phyloP scores from a whole-genome alignment of 2,888 invertebrate species.

The Himalopsyche kuldschensis region DNA sequence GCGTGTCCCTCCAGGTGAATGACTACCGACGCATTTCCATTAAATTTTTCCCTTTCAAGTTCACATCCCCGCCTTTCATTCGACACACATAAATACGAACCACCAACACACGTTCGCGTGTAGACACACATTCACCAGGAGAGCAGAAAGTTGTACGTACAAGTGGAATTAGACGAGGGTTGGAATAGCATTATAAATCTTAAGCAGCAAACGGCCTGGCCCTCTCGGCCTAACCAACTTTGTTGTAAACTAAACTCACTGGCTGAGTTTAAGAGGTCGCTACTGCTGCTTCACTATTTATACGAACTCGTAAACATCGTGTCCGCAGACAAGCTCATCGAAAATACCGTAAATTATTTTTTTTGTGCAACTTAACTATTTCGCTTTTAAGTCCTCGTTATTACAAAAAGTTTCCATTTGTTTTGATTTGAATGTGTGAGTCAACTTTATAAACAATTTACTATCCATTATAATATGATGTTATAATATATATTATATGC shows the following conservation, averaged over 20 bases:
- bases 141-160: conserved; percentile 38
- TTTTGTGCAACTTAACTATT: background rate
- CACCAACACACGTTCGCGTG: background rate
- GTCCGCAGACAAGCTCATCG: background rate
- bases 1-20: background rate
- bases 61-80: background rate
- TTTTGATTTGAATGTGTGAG: too few species aligned
- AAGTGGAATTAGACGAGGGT: conserved; percentile 41
- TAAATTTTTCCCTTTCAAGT: background rate
- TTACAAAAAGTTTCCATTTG: too few species aligned
- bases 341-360: background rate
- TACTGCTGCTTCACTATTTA: background rate
- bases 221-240: conserved; percentile 39
- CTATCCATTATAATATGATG: too few species aligned
- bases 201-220: conserved; percentile 37
- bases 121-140: conserved; percentile 11
- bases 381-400: too few species aligned
- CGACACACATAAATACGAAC: background rate
- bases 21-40: background rate
- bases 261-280: conserved; percentile 20
- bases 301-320: background rate
- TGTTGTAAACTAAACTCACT: conserved; percentile 39
- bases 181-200: conserved; percentile 40
- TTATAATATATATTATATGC: too few species aligned
- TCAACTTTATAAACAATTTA: too few species aligned